Percentiles rank a stretch among this genome's conserved stretches.
These are phyloP conservation scores for Pocota personata DNA, from an alignment of 2,888 invertebrate species.

Conservation along the genomic window DNA sequence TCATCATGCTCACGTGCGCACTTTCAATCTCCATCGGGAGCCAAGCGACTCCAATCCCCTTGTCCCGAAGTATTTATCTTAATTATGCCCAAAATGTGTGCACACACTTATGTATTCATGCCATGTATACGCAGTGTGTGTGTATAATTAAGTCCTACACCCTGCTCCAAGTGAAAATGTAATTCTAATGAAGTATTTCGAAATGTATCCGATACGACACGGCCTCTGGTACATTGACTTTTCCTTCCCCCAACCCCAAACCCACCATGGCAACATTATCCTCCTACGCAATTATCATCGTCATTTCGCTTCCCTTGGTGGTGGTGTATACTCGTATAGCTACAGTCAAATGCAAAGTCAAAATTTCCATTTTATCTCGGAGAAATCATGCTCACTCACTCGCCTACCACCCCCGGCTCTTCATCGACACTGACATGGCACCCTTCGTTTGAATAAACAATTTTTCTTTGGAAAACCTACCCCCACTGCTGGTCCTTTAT, in stretches of 20 bases:
- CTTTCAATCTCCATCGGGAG: constrained; percentile 28
- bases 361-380: constrained; percentile 71
- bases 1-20: constrained; percentile 32
- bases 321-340: background rate
- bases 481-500: constrained; percentile 28
- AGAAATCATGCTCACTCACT: constrained; percentile 55
- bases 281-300: constrained; percentile 70
- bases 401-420: background rate
- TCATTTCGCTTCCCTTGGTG: constrained; percentile 23
- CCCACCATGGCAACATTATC: constrained; percentile 22
- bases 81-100: constrained; percentile 62
- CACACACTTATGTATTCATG: constrained; percentile 32
- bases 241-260: constrained; percentile 11
- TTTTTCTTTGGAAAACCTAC: constrained; percentile 46
- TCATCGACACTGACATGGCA: constrained; percentile 12
- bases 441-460: constrained; percentile 66
- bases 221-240: constrained; percentile 59
- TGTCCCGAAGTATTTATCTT: constrained; percentile 48
- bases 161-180: constrained; percentile 42
- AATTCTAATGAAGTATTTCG: constrained; percentile 69
- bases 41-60: background rate
- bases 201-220: constrained; percentile 51
- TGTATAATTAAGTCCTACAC: constrained; percentile 61
- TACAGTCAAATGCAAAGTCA: constrained; percentile 26
- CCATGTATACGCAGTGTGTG: constrained; percentile 2